Evolutionary conservation across 2,888 invertebrate genomes (phyloP), one percentile per base, ranked within the genome.

Genomic region (Melikaiella ostensackeni): DNA sequence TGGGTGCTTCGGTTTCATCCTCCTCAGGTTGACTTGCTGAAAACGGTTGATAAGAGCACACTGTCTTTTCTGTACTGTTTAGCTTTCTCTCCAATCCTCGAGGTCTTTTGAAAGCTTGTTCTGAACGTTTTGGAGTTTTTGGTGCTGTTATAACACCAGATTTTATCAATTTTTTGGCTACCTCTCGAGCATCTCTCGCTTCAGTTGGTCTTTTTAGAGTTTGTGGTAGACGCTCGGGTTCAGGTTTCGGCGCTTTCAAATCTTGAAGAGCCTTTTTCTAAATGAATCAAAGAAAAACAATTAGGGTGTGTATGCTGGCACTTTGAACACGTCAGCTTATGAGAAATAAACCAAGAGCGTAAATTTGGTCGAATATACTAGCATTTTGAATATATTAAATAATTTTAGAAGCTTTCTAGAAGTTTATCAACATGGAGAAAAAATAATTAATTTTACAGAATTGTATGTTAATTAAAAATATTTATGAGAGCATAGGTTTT

Each of bases 141-240:
- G 96, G 95, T 0, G 97, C 96, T 76, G 96, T 95, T 84, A 98
- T 97, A 74, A 97, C 98, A 13, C 98, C 98, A 82, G 97, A 97
- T 92, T 97, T 97, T 2, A 98, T 95, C n/a, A 98, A 92, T 90
- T 98, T 98, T 77, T 98, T 96, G 0, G 98, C 98, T 35, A 98
- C 97, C 93, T 98, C 98, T 64, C 98, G 95, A 3, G 98, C 98
- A 93, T 98, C 98, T 77, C 97, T 94, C 0, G 97, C 97, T 92
- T 98, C 97, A 7, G 97, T 95, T 0, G 97, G 96, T 30, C 97
- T 93, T 90, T 98, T 98, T 0, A 96, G 95, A 27, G 95, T 93
- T 76, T 96, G 93, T 1, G 96, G 96, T 13, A 92, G 91, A 84
- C 97, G 96, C 88, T 98, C 98, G 0, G 96, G 96, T 89, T 98